Base-by-base conservation (phyloP, 1,140 invertebrate species). In the Teleogryllus occipitalis region DNA sequence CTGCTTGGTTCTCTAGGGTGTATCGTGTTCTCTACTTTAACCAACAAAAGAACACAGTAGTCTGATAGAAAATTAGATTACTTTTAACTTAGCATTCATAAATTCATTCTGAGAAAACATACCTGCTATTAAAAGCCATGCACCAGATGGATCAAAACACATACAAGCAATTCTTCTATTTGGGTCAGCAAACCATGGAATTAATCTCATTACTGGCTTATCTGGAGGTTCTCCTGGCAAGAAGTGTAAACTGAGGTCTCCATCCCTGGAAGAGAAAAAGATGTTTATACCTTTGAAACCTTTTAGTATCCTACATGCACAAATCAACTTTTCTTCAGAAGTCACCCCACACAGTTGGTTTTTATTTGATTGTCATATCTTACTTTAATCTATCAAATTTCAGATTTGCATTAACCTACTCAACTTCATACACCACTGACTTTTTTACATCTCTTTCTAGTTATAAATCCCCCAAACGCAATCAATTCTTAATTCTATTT, bases 121-220 rank as follows among this genome's bases (percentile, higher is more conserved):
- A 85, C 89, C 90, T 74, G 91, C 86, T 81, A 89, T 85, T 10
- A 93, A 84, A n/a, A 93, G 85, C 92, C 92, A 93, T 76, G 89
- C 87, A 65, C 91, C 91, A n/a, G 88, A 87, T 39, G 91, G 89
- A 86, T 93, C 91, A 85, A 93, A 93, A 84, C 91, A 92, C 79
- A 93, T 83, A 79, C 90, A 88, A 81, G 90, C 87, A 72, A 93
- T 91, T 81, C 86, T 85, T 84, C 90, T 90, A 75, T 88, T 87
- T 27, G 85, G 85, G 47, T 89, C 88, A 81, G 87, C 86, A 84
- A 91, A 91, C 92, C 92, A 94, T 81, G 90, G 89, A 80, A 94
- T 86, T 83, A 90, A 89, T 82, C 90, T 92, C n/a, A 92, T 84
- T n/a, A 91, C 85, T 75, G 88, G 89, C 81, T 80, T 82, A 7